Evolutionary conservation across 2,797 vertebrate species (phyloP), one percentile per base, ranked within the genome.

Genomic region (Sebastes taczanowskii): DNA sequence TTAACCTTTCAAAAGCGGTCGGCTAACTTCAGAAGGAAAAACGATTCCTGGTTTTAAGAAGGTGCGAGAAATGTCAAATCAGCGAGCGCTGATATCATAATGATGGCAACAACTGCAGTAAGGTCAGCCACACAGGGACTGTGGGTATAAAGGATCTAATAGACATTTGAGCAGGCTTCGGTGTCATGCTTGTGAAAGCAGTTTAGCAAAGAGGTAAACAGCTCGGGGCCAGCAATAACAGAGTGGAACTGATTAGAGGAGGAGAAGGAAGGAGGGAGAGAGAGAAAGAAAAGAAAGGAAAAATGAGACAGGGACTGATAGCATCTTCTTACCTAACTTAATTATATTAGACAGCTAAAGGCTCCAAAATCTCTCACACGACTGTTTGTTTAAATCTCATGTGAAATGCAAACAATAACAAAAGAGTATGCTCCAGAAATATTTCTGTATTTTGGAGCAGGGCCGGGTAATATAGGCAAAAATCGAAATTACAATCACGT

Each of bases 181-280:
- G 92, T 90, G 91, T 93, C 89, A 88, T 86, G 86, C 92, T 93
- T 92, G 85, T 91, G 93, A 94, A 95, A 92, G 89, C 92, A 94
- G 91, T 95, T 95, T 91, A 94, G 87, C 73, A 81, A 80, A 89
- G 89, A 92, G 86, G 92, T 94, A 94, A 94, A 95, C 88, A 92
- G 92, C 95, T 94, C 6, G n/a, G 75, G 94, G 95, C 93, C 91
- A 94, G 92, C 83, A 95, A 95, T 93, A 95, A 96, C 92, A 94
- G 91, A 93, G 91, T 93, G 91, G 92, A 94, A 92, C 89, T 93
- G 94, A 95, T 95, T 94, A 90, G 90, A 93, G 84, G 87, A 91
- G 84, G 82, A 86, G 86, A 77, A 84, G 71, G 80, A 90, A 79
- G 84, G 83, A 78, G 76, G 64, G 78, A 84, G 65, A 49, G 59